Evolutionary conservation across 2,797 vertebrate species (phyloP), one percentile per base, ranked within the genome.

Genomic region (Enteromius argenteus): DNA sequence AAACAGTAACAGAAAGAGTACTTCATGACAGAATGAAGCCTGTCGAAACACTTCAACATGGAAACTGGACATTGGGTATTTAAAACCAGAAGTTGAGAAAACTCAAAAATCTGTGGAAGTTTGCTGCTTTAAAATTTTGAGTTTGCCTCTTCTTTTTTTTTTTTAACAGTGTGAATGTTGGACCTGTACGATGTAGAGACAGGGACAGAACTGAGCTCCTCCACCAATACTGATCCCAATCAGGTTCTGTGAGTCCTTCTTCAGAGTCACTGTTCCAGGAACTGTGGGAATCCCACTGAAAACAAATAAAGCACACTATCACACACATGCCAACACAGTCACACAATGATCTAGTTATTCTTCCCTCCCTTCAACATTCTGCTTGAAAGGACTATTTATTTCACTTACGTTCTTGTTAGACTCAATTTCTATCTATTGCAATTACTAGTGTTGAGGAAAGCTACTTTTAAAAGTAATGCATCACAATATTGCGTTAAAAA

Each of bases 111-210:
- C 37, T 37, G 37, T 37, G 5, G 37, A 37, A 5, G 5, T 35
- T n/a, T n/a, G n/a, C n/a, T n/a, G n/a, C n/a, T n/a, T n/a, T 27
- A 27, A 27, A 27, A 27, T 27, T 27, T 27, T 27, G 27, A 27
- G 27, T 27, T 27, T 27, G 27, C 27, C 27, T 27, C 27, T 27
- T 27, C 27, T 27, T 27, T 27, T 27, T 27, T 27, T 5, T 37
- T 35, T 37, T 37, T 37, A 7, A 37, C 37, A 37, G 37, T 39
- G 49, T 46, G 3, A 19, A n/a, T 0, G 10, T 51, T 39, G 64
- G 86, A 99, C 98, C 97, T 99, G 98, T 51, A 99, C 98, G 32
- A 99, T 99, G 86, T 99, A 99, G 87, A 99, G 97, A 86, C 98
- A 99, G 30, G 98, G 98, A 15, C 98, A 99, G 91, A 98, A 97